Base-by-base conservation (phyloP, 2,797 vertebrate species). In the Margarornis squamiger region DNA sequence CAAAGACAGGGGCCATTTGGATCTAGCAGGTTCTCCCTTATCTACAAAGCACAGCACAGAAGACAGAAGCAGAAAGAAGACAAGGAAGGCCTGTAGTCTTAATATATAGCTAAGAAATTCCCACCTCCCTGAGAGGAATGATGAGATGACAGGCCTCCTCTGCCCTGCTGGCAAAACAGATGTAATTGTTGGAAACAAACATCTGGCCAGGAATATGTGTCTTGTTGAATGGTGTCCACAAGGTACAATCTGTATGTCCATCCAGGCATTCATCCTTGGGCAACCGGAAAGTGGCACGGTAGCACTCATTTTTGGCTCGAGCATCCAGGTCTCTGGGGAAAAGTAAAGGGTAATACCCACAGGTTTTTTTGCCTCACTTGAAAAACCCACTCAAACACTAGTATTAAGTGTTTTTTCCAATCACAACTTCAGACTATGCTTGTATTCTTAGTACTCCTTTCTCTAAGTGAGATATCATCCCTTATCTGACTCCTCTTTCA, bases 121-220 rank as follows among this genome's bases (percentile, higher is more conserved):
- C 23, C 52, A 99, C 99, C 99, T 99, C 99, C 96, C 99, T 97
- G 49, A 99, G 98, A 0, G 99, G 99, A 92, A 99, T 99, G 96
- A 99, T 99, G 39, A 99, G 99, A 66, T 99, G 98, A 97, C 99
- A 99, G 5, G 99, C 97, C 13, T 99, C 99, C 70, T 99, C 99
- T 63, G 99, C 99, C 75, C 98, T 98, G 97, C 99, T 99, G 96
- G 98, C 98, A 36, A 99, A 99, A 93, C 99, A 99, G 96, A 99
- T 99, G 95, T 99, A 99, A 95, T 99, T 99, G 97, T 99, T 99
- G 95, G 99, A 99, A 96, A 99, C 99, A 96, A 99, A 99, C 98
- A 99, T 99, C 97, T 99, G 99, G 30, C 99, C 99, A 0, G 98
- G 98, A 65, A 99, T 98, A 67, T 99, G 99, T 97, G 98, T 99